Base-by-base conservation (phyloP, 2,113 vertebrate genomes). In the Pterophyllum scalare region DNA sequence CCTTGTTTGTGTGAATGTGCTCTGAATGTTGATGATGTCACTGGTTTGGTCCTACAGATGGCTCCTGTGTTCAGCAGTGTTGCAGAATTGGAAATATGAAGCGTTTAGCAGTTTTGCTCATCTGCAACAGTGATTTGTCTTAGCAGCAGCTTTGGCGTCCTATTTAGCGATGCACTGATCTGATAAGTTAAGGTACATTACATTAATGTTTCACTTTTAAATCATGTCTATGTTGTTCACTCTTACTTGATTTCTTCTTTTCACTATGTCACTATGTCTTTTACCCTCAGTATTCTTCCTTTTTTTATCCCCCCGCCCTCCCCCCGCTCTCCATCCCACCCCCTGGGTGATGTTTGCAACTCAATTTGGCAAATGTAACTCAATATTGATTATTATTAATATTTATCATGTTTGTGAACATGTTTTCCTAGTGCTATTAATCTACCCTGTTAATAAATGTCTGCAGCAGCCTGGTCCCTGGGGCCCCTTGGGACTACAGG, bases 311-410 rank as follows among this genome's bases (percentile, higher is more conserved):
- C 17, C n/a, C 70, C 13, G 49, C 58, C 19, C 60, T 13, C 74
- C n/a, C 81, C 64, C 31, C 59, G n/a, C n/a, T n/a, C n/a, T n/a
- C n/a, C n/a, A n/a, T n/a, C 70, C 3, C 82, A 60, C 61, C 87
- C 95, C 95, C 90, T 61, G 94, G 94, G 95, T 94, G 90, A 94
- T 95, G 95, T 94, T 96, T 96, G 90, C 84, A 93, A 95, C 92
- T 92, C 94, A 93, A 93, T 93, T 94, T 96, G 93, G 96, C 92
- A 96, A 95, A 94, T 94, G 94, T 93, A 97, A 96, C 96, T 95
- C 91, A 91, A 92, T 94, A 97, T 97, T 96, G 97, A 97, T 97
- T 97, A 96, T 97, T 97, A 97, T 98, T 97, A 97, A 97, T 97
- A 97, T 97, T 97, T 95, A 96, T 97, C 96, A 89, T 96, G 97